Conservation (phyloP, 2,113 vertebrate species). For the Datnioides undecimradiatus region DNA sequence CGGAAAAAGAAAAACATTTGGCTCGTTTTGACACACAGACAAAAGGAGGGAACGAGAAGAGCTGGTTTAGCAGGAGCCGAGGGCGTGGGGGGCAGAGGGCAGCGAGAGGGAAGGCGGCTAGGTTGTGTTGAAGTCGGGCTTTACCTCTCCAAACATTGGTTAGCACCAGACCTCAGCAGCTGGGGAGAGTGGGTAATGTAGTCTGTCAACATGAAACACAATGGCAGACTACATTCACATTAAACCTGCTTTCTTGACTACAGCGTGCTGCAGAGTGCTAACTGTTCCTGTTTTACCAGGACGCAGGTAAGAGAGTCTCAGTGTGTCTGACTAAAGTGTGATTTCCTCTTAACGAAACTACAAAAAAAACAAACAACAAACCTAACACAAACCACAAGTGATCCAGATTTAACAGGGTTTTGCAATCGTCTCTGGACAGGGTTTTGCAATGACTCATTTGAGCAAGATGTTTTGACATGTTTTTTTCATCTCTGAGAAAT, state of each 20-base stretch:
- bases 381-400: constrained; percentile 27
- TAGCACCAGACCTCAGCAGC: constrained; percentile 4
- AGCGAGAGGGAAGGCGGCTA: constrained; percentile 32
- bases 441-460: constrained; percentile 59
- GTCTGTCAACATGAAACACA: neutral
- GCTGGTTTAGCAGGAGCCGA: constrained; percentile 63
- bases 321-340: constrained; percentile 6
- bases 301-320: constrained; percentile 34
- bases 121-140: constrained; percentile 37
- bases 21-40: constrained; percentile 54
- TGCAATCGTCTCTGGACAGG: constrained; percentile 45
- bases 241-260: neutral
- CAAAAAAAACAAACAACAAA: neutral
- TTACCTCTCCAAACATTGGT: constrained; percentile 57
- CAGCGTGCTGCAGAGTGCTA: neutral
- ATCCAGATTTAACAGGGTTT: constrained; percentile 60
- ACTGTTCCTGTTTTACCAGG: neutral
- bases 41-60: constrained; percentile 68
- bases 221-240: neutral
- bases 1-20: constrained; percentile 56
- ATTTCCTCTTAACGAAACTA: constrained; percentile 50
- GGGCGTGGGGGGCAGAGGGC: constrained; percentile 28
- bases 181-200: constrained; percentile 8
- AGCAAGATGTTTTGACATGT: constrained; percentile 60
- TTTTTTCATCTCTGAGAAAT: constrained; percentile 32